Evolutionary conservation across 2,797 vertebrate genomes (phyloP).

Genomic region (Mus caroli): DNA sequence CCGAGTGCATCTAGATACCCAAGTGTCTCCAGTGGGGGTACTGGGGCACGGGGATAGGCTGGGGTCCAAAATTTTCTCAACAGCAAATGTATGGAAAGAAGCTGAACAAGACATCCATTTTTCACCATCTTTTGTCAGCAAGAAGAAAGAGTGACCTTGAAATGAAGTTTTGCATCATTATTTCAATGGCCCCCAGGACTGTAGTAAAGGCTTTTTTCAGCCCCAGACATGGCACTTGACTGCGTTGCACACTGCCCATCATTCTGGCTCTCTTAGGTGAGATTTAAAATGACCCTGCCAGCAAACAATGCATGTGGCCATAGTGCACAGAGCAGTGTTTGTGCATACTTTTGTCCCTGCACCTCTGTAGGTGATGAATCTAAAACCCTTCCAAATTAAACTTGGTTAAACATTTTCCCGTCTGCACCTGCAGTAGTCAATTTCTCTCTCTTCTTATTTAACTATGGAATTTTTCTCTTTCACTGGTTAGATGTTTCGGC

Average conservation of each 20-base stretch:
- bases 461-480: conserved; percentile 44
- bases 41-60: neutral
- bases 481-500: conserved; percentile 32
- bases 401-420: conserved; percentile 46
- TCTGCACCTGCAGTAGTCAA: conserved; percentile 37
- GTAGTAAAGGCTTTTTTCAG: neutral
- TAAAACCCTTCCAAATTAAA: conserved; percentile 33
- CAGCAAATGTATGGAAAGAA: neutral
- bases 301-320: neutral
- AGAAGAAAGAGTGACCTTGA: neutral
- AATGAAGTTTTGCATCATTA: neutral
- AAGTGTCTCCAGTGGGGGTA: neutral
- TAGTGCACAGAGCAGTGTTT: neutral
- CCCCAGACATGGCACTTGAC: neutral
- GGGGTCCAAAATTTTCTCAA: conserved; percentile 38
- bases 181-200: neutral
- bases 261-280: neutral
- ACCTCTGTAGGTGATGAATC: neutral
- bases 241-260: neutral
- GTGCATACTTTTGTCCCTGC: too few relatives aligned
- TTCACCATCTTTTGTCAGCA: neutral
- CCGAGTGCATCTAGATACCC: neutral
- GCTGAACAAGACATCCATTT: conserved; percentile 41
- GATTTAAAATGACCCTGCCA: neutral
- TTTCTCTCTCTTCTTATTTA: conserved; percentile 61